Percentiles rank a stretch among this genome's conserved stretches.
Conservation (phyloP, 2,888 invertebrate genomes). For the Rhagium mordax region DNA sequence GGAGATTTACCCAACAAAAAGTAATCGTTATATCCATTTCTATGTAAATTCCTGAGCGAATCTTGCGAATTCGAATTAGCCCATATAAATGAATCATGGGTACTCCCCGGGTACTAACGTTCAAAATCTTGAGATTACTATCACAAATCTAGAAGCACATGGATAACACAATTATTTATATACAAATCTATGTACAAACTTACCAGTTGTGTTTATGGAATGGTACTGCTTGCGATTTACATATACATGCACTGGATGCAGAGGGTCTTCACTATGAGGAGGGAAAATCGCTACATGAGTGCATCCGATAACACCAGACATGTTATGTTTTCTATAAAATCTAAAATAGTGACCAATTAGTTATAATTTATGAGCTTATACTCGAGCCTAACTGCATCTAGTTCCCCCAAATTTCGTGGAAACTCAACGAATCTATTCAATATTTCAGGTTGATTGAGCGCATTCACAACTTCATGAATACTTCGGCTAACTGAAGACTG, state of each 20-base stretch:
- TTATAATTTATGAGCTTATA: background rate
- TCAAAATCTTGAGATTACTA: conserved; percentile 30
- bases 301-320: conserved; percentile 47
- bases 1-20: conserved; percentile 1
- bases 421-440: background rate
- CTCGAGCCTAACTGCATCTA: background rate
- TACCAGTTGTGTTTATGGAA: conserved; percentile 58
- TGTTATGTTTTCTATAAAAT: conserved; percentile 10
- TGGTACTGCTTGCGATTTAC: conserved; percentile 56
- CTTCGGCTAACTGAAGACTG: background rate
- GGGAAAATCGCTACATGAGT: conserved; percentile 57
- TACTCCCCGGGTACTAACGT: conserved; percentile 38
- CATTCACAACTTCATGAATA: background rate
- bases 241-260: conserved; percentile 51
- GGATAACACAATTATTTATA: background rate
- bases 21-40: conserved; percentile 12
- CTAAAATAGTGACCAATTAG: background rate
- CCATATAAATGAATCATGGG: conserved; percentile 40
- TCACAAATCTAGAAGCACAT: conserved; percentile 14
- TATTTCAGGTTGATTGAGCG: background rate
- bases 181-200: background rate
- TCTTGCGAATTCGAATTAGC: conserved; percentile 15
- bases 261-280: conserved; percentile 44
- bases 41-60: conserved; percentile 7
- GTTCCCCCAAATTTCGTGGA: background rate